phyloP scores from a whole-genome alignment of 2,888 invertebrate genomes.

The Hyposoter didymator region DNA sequence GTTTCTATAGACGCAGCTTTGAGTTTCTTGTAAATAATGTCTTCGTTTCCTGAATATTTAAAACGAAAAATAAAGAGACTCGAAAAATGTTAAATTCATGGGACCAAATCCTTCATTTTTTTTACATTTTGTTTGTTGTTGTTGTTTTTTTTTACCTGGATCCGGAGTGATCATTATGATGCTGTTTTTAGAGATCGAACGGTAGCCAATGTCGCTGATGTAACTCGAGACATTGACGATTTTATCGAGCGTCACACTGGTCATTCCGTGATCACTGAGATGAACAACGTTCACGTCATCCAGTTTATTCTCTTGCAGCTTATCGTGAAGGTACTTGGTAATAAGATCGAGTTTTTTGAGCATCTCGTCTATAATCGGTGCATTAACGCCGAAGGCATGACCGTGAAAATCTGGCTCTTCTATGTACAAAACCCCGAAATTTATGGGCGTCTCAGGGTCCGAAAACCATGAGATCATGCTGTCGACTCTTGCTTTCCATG shows the following conservation, averaged over 20 bases:
- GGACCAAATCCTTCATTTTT: neutral
- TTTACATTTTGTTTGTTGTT: conserved; percentile 11
- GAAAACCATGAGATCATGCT: conserved; percentile 86
- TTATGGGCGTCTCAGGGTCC: conserved; percentile 87
- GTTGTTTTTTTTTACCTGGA: conserved; percentile 81
- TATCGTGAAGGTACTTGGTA: conserved; percentile 86
- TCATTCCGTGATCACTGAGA: conserved; percentile 91
- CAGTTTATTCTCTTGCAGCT: conserved; percentile 85
- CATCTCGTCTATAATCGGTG: conserved; percentile 81
- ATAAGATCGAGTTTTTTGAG: conserved; percentile 85
- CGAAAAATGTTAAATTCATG: conserved; percentile 22
- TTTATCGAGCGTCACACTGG: conserved; percentile 85
- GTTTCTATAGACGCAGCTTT: conserved; percentile 82
- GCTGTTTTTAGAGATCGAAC: conserved; percentile 86
- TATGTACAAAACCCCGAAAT: conserved; percentile 89
- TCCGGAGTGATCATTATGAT: conserved; percentile 87
- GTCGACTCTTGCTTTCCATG: conserved; percentile 86
- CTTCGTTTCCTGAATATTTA: conserved; percentile 83
- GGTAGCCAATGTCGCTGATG: conserved; percentile 85
- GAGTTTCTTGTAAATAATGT: conserved; percentile 85
- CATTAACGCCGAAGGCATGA: conserved; percentile 87
- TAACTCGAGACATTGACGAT: conserved; percentile 86
- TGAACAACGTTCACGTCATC: conserved; percentile 88
- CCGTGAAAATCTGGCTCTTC: conserved; percentile 89
- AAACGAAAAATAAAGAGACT: conserved; percentile 2